Evolutionary conservation across 1,140 invertebrate genomes (phyloP).

Genomic region (Aphaenogaster rudis): DNA sequence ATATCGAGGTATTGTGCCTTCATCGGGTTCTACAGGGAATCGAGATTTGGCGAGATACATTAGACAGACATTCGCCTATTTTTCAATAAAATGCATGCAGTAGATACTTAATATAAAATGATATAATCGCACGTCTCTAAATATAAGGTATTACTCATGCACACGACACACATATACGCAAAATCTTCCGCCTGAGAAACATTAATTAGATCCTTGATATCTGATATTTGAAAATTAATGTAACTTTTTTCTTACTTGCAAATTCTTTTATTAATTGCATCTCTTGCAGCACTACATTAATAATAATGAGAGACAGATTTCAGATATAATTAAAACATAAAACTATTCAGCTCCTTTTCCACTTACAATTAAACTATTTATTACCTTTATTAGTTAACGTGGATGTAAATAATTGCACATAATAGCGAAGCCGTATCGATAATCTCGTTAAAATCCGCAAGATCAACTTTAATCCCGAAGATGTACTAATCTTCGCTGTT

Average conservation of each 20-base stretch:
- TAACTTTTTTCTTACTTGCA: background rate
- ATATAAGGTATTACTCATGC: background rate
- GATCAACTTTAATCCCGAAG: background rate
- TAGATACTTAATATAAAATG: background rate
- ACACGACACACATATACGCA: background rate
- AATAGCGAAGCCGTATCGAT: background rate
- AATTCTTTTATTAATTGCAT: background rate
- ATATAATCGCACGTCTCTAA: background rate
- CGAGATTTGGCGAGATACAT: conserved; percentile 1
- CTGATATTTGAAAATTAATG: background rate
- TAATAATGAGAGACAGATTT: background rate
- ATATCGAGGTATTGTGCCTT: conserved; percentile 41
- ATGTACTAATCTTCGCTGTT: background rate
- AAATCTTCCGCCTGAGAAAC: background rate
- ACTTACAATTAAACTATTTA: background rate
- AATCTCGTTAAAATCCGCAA: background rate
- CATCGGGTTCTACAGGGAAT: conserved; percentile 11
- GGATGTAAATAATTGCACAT: background rate
- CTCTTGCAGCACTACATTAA: background rate
- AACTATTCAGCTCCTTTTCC: background rate
- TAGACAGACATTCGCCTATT: background rate
- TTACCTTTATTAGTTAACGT: background rate
- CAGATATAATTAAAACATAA: background rate
- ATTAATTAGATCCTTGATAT: background rate
- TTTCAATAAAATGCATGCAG: background rate